Conservation (phyloP, 1,140 invertebrate species). For the Scaptomyza montana region DNA sequence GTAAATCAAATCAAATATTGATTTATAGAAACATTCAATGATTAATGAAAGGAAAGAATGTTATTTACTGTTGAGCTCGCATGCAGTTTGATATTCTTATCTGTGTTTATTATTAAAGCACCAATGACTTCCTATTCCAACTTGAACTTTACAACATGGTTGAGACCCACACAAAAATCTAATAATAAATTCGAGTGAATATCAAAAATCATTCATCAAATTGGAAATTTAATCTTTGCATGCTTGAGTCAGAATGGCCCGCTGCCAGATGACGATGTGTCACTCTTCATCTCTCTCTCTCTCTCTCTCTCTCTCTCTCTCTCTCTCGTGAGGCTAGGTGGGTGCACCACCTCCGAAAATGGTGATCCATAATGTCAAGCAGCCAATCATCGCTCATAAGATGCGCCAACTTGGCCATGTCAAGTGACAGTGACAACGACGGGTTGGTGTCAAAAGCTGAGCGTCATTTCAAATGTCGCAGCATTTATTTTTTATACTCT, state of each 20-base stretch:
- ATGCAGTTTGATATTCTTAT: too few species aligned
- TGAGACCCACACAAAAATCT: constrained; percentile 15
- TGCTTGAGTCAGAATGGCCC: constrained; percentile 40
- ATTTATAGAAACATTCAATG: not conserved
- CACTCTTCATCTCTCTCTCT: too few species aligned
- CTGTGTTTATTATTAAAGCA: not conserved
- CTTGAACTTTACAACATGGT: constrained; percentile 8
- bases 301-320: too few species aligned
- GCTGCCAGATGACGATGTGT: constrained; percentile 8
- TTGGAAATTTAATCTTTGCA: constrained; percentile 56
- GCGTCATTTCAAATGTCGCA: constrained; percentile 39
- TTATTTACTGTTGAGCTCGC: not conserved
- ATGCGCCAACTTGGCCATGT: constrained; percentile 71
- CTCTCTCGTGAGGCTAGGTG: not conserved
- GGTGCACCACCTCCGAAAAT: constrained; percentile 12
- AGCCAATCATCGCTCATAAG: constrained; percentile 77
- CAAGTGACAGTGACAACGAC: constrained; percentile 77
- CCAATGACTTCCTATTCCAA: not conserved
- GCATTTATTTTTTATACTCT: too few species aligned
- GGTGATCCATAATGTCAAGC: constrained; percentile 65
- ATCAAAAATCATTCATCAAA: constrained; percentile 75
- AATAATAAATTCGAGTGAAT: constrained; percentile 58
- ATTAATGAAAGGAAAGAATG: not conserved
- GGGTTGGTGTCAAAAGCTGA: constrained; percentile 54
- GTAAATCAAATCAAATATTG: not conserved